Conservation (phyloP, 2,888 invertebrate species). For the Tachina fera region DNA sequence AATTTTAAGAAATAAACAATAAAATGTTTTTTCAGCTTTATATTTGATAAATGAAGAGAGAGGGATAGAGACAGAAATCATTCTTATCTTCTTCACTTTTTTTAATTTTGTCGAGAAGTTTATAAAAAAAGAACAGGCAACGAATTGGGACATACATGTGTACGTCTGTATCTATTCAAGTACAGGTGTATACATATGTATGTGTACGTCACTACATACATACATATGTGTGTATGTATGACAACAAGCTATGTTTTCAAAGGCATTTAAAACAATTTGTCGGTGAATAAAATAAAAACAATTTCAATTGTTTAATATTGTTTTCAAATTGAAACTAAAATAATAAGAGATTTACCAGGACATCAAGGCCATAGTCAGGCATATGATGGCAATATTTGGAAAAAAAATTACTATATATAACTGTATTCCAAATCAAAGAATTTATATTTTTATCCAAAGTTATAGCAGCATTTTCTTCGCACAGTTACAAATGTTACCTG, state of each 20-base stretch:
- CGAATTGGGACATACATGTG: not conserved
- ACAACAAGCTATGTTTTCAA: not conserved
- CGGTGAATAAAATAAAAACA: not conserved
- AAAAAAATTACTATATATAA: too few species aligned
- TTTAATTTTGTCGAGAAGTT: conserved; percentile 6
- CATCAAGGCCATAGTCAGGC: not conserved
- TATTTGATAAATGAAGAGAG: conserved; percentile 4
- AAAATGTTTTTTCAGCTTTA: not conserved
- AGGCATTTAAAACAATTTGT: conserved; percentile 6
- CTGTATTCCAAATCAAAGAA: too few species aligned
- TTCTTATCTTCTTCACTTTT: too few species aligned
- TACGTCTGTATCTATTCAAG: not conserved
- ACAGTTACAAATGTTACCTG: too few species aligned
- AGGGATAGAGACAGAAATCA: too few species aligned
- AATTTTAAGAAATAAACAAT: conserved; percentile 25
- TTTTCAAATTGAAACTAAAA: not conserved
- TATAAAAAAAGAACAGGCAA: conserved; percentile 10
- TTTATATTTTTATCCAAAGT: too few species aligned
- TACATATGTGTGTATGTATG: not conserved
- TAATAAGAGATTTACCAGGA: not conserved
- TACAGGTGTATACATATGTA: not conserved
- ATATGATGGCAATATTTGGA: too few species aligned
- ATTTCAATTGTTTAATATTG: conserved; percentile 13
- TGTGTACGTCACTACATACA: not conserved
- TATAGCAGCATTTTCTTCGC: too few species aligned